These are phyloP conservation scores for Himalopsyche phryganea DNA, from an alignment of 1,140 invertebrate genomes.

Conservation along the genomic window DNA sequence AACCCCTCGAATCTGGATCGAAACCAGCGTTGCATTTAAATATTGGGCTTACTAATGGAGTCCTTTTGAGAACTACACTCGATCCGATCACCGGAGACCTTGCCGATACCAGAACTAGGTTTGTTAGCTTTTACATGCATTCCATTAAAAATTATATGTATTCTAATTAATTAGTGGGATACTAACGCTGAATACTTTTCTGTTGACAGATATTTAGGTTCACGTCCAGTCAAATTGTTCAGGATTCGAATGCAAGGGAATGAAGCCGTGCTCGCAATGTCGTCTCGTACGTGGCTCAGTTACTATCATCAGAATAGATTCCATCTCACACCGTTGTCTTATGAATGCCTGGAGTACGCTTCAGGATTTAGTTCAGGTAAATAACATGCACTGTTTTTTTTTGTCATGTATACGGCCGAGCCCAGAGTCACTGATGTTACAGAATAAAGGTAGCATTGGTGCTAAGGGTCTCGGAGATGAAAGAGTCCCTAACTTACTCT, in stretches of 20 bases:
- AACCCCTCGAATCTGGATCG: slow-evolving; percentile 63
- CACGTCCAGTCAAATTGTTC: slow-evolving; percentile 93
- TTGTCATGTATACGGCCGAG: slow-evolving; percentile 3
- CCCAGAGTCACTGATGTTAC: slow-evolving; percentile 32
- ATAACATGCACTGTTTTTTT: not conserved
- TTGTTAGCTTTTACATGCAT: slow-evolving; percentile 32
- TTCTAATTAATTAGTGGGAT: not conserved
- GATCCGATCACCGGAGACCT: slow-evolving; percentile 97
- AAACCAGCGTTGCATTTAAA: slow-evolving; percentile 86
- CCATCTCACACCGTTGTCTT: slow-evolving; percentile 93
- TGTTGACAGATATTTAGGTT: slow-evolving; percentile 75
- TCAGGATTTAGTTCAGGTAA: slow-evolving; percentile 89
- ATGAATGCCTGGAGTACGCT: slow-evolving; percentile 95
- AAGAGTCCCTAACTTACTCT: slow-evolving; percentile 18
- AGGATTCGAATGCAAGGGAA: slow-evolving; percentile 91
- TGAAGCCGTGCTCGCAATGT: slow-evolving; percentile 96
- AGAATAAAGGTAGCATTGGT: slow-evolving; percentile 22
- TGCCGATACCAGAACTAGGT: slow-evolving; percentile 91
- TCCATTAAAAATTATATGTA: too few species aligned
- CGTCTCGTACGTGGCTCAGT: slow-evolving; percentile 95
- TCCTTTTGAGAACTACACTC: slow-evolving; percentile 89
- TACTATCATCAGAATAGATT: slow-evolving; percentile 98
- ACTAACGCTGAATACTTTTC: slow-evolving; percentile 3
- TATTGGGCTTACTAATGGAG: slow-evolving; percentile 97
- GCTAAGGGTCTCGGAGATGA: slow-evolving; percentile 31